Percentiles rank a stretch among this genome's conserved stretches.
phyloP scores from a whole-genome alignment of 64 coral and sea anemone genomes.

The Pachyseris speciosa region DNA sequence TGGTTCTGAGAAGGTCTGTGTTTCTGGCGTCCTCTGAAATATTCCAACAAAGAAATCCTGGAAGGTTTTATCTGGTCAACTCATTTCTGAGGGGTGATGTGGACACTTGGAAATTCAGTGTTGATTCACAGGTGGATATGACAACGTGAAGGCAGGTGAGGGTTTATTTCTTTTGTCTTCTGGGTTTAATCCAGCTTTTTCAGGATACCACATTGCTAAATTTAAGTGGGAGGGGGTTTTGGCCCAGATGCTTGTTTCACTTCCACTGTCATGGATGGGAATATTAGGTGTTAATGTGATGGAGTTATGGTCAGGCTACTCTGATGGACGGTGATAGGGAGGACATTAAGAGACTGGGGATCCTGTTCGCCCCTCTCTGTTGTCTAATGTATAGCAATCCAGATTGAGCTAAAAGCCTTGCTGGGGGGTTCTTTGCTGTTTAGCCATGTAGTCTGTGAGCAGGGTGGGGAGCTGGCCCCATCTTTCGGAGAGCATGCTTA shows the following conservation, averaged over 20 bases:
- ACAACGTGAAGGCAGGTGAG: constrained; percentile 8
- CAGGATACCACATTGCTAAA: not conserved
- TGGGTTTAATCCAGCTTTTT: constrained; percentile 6
- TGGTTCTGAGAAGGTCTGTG: constrained; percentile 10
- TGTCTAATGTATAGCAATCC: not conserved
- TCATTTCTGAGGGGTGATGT: not conserved
- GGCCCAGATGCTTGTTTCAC: not conserved
- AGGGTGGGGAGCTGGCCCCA: not conserved
- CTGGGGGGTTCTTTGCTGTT: not conserved
- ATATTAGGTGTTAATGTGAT: not conserved
- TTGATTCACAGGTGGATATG: not conserved
- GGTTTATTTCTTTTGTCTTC: constrained; percentile 1
- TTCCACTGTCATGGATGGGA: too few relatives aligned
- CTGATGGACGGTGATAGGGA: constrained; percentile 1
- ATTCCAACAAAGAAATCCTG: constrained; percentile 4
- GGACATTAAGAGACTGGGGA: not conserved
- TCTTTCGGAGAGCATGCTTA: too few relatives aligned
- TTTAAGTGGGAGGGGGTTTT: not conserved
- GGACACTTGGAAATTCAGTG: not conserved
- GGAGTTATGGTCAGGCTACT: not conserved
- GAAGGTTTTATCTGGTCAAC: not conserved
- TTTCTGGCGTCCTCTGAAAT: constrained; percentile 6
- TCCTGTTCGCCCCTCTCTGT: not conserved
- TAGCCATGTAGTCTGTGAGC: not conserved
- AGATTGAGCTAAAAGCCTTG: not conserved